phyloP scores from a whole-genome alignment of 1,140 invertebrate species.

The Argopecten irradians region DNA sequence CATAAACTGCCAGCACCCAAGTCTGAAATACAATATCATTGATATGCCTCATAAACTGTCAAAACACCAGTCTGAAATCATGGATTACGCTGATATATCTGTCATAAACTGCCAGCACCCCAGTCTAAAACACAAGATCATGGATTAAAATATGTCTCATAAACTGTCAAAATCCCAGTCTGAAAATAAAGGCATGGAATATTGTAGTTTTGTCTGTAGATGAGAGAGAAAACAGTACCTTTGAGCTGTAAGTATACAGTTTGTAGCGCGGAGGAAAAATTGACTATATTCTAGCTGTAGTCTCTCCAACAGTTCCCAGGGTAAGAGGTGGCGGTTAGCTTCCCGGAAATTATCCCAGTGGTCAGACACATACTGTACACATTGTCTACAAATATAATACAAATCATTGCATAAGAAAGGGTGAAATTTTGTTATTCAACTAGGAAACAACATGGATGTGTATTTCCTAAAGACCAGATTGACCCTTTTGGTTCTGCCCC shows the following conservation, averaged over 20 bases:
- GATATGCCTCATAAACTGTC: neutral
- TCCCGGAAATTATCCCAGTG: constrained; percentile 82
- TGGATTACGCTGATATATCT: constrained; percentile 81
- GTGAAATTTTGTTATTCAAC: neutral
- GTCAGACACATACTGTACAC: constrained; percentile 86
- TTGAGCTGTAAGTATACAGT: constrained; percentile 84
- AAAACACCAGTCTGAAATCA: neutral
- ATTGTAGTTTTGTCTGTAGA: neutral
- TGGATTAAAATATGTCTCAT: neutral
- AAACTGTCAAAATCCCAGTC: neutral
- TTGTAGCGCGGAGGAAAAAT: constrained; percentile 84
- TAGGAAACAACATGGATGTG: no score
- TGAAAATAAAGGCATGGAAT: neutral
- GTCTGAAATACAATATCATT: constrained; percentile 75
- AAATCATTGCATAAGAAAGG: neutral
- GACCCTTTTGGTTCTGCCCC: no score
- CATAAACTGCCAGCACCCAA: constrained; percentile 90
- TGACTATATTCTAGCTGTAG: constrained; percentile 87
- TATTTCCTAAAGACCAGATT: no score
- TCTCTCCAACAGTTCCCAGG: constrained; percentile 79
- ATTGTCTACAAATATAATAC: constrained; percentile 79
- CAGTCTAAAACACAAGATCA: constrained; percentile 78
- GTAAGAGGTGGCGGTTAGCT: constrained; percentile 63
- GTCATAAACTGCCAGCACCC: constrained; percentile 91
- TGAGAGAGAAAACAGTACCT: constrained; percentile 58